Conservation (phyloP, 64 coral and sea anemone species). For the Porites lutea region DNA sequence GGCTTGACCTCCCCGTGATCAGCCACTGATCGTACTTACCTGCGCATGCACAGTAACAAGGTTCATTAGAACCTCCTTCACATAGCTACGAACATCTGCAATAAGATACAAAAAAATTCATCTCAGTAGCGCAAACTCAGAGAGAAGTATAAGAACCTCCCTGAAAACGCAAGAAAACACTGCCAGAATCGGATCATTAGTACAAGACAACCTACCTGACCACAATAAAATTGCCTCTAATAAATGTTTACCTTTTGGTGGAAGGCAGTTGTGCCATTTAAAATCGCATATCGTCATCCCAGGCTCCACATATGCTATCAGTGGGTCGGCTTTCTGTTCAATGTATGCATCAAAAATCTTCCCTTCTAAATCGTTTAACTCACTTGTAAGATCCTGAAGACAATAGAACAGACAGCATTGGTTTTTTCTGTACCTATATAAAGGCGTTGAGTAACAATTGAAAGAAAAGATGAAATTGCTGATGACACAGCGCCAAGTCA, state of each 20-base stretch:
- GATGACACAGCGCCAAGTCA: not conserved
- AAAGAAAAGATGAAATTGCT: no score
- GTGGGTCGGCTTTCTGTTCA: conserved; percentile 93
- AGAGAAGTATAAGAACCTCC: no score
- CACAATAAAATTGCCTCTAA: no score
- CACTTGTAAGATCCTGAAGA: conserved; percentile 69
- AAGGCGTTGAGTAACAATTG: no score
- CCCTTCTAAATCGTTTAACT: conserved; percentile 77
- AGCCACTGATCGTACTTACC: conserved; percentile 23
- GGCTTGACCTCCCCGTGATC: no score
- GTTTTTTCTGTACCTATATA: no score
- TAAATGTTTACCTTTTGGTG: conserved; percentile 74
- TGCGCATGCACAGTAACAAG: conserved; percentile 93
- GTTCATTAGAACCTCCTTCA: conserved; percentile 92
- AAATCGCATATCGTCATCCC: conserved; percentile 94
- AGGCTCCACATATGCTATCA: conserved; percentile 71
- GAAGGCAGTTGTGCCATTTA: conserved; percentile 94
- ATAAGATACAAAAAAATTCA: not conserved
- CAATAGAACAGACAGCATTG: not conserved
- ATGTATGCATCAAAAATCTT: conserved; percentile 97
- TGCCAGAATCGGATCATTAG: no score
- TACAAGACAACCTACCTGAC: no score
- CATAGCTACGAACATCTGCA: conserved; percentile 93
- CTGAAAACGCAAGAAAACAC: no score
- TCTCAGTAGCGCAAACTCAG: not conserved